Conservation (phyloP, 1,140 invertebrate genomes). For the Drosophila kepulauana region DNA sequence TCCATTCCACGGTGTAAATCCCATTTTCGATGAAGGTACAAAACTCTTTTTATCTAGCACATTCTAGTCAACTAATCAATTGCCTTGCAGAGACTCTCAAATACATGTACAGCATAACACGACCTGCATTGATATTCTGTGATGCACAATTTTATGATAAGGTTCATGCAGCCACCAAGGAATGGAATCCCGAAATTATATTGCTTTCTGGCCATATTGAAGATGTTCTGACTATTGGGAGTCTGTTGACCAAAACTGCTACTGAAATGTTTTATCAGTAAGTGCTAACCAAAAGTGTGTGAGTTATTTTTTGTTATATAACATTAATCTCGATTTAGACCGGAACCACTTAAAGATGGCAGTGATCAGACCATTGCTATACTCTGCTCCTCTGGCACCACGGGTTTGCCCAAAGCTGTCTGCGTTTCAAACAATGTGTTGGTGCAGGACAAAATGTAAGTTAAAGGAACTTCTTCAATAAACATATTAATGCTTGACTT, state of each 20-base stretch:
- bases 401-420: slow-evolving; percentile 91
- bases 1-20: slow-evolving; percentile 48
- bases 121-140: slow-evolving; percentile 57
- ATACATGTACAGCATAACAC: slow-evolving; percentile 39
- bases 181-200: slow-evolving; percentile 26
- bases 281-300: neutral
- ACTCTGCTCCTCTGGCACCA: slow-evolving; percentile 89
- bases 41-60: too few relatives aligned
- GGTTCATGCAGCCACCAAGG: slow-evolving; percentile 14
- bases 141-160: slow-evolving; percentile 37
- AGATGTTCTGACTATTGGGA: slow-evolving; percentile 38
- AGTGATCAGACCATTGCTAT: slow-evolving; percentile 67
- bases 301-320: slow-evolving; percentile 61
- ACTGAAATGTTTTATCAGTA: slow-evolving; percentile 56
- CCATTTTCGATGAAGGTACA: slow-evolving; percentile 38
- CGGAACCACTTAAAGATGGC: slow-evolving; percentile 31
- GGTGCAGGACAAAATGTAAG: slow-evolving; percentile 32
- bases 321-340: slow-evolving; percentile 30
- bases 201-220: slow-evolving; percentile 32
- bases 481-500: neutral
- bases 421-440: slow-evolving; percentile 87
- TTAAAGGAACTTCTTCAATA: neutral
- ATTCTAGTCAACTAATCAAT: neutral
- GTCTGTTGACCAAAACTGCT: slow-evolving; percentile 31
- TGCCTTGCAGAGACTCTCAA: slow-evolving; percentile 18